phyloP scores from a whole-genome alignment of 2,113 vertebrate genomes.

The Platichthys stellatus region DNA sequence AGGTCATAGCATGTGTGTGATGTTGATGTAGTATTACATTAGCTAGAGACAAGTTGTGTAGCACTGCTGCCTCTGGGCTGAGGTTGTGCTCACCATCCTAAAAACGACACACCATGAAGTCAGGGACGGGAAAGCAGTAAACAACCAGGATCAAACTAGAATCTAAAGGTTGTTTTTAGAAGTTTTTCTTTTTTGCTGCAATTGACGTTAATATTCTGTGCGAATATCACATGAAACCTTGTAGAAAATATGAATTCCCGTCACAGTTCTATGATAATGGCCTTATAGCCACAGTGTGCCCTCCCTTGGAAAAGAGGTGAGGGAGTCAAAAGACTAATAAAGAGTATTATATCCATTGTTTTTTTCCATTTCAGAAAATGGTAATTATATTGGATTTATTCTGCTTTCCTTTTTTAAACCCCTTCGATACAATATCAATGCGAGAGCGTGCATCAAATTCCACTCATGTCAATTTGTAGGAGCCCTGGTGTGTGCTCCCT shows the following conservation, averaged over 20 bases:
- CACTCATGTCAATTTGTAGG: slow-evolving; percentile 3
- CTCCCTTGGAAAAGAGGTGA: neutral
- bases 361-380: neutral
- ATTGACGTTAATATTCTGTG: neutral
- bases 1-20: neutral
- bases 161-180: neutral
- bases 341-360: neutral
- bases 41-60: slow-evolving; percentile 50
- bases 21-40: neutral
- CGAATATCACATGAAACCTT: neutral
- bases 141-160: slow-evolving; percentile 17
- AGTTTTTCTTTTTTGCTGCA: neutral
- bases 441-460: neutral
- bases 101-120: slow-evolving; percentile 20
- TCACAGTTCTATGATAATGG: slow-evolving; percentile 1
- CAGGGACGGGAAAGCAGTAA: neutral
- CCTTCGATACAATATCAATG: neutral
- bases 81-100: slow-evolving; percentile 33
- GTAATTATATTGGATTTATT: neutral
- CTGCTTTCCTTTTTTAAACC: neutral
- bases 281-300: neutral
- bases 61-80: slow-evolving; percentile 41
- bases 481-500: slow-evolving; percentile 18
- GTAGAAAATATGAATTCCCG: neutral
- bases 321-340: neutral